Conservation (phyloP, 2,888 invertebrate genomes). For the Brachyopa scutellaris region DNA sequence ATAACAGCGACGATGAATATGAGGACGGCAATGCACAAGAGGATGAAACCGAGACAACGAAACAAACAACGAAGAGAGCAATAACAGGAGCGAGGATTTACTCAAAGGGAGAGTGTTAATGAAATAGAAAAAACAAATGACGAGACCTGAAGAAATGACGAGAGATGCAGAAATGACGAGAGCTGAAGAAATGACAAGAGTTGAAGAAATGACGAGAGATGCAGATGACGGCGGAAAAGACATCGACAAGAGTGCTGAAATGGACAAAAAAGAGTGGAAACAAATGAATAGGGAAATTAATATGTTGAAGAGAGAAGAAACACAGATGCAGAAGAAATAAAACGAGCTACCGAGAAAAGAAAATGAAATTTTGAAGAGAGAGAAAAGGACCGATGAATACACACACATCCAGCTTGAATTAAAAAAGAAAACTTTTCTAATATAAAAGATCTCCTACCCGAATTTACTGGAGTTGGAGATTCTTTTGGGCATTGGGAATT, state of each 20-base stretch:
- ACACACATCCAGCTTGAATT: not conserved
- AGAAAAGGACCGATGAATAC: not conserved
- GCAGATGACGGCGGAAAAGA: too few species aligned
- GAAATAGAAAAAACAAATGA: too few species aligned
- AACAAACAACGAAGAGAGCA: too few species aligned
- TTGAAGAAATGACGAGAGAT: too few species aligned
- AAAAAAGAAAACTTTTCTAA: conserved; percentile 22
- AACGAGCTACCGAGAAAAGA: not conserved
- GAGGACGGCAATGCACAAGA: not conserved
- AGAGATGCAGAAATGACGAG: too few species aligned
- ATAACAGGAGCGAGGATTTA: too few species aligned
- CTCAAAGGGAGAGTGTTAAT: too few species aligned
- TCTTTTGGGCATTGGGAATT: conserved; percentile 24
- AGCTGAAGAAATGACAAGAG: too few species aligned
- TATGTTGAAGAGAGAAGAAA: conserved; percentile 1
- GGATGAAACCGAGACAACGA: not conserved
- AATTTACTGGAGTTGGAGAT: conserved; percentile 18
- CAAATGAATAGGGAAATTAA: not conserved
- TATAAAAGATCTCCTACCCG: conserved; percentile 12
- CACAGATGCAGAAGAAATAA: not conserved
- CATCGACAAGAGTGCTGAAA: too few species aligned
- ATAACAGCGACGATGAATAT: not conserved
- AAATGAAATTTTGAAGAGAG: not conserved
- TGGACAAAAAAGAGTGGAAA: too few species aligned
- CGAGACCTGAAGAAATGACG: too few species aligned